Evolutionary conservation across 2,113 vertebrate species (phyloP).

Genomic region (Corydoras maculifer): DNA sequence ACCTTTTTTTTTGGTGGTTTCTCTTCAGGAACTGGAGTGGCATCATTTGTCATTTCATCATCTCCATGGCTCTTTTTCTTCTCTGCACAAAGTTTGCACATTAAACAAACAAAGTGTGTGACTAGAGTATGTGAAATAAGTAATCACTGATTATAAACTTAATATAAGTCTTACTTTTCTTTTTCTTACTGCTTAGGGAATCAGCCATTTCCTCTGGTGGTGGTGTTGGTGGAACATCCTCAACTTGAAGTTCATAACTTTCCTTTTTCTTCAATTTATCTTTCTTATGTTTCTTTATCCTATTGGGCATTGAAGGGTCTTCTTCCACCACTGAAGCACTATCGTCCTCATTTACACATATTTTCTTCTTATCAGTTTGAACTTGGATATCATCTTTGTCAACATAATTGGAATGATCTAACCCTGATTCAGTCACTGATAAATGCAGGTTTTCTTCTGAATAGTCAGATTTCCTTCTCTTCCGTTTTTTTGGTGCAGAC

Average conservation of each 20-base stretch:
- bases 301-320: slow-evolving; percentile 14
- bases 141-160: not conserved
- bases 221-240: slow-evolving; percentile 2
- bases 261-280: slow-evolving; percentile 19
- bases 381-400: not conserved
- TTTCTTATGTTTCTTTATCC: slow-evolving; percentile 29
- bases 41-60: not conserved
- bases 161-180: slow-evolving; percentile 33
- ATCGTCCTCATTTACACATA: slow-evolving; percentile 1
- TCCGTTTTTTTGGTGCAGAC: not conserved
- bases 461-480: not conserved
- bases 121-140: not conserved
- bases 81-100: slow-evolving; percentile 18
- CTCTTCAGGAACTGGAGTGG: slow-evolving; percentile 11
- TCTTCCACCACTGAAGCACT: not conserved
- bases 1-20: slow-evolving; percentile 36
- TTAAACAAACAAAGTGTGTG: too few species aligned
- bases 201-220: not conserved
- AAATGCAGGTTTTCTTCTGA: not conserved
- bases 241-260: slow-evolving; percentile 1
- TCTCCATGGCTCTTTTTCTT: slow-evolving; percentile 36
- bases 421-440: not conserved
- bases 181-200: slow-evolving; percentile 14
- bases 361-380: not conserved
- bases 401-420: not conserved